phyloP scores from a whole-genome alignment of 2,888 invertebrate genomes.

The Ormyrus thymus region DNA sequence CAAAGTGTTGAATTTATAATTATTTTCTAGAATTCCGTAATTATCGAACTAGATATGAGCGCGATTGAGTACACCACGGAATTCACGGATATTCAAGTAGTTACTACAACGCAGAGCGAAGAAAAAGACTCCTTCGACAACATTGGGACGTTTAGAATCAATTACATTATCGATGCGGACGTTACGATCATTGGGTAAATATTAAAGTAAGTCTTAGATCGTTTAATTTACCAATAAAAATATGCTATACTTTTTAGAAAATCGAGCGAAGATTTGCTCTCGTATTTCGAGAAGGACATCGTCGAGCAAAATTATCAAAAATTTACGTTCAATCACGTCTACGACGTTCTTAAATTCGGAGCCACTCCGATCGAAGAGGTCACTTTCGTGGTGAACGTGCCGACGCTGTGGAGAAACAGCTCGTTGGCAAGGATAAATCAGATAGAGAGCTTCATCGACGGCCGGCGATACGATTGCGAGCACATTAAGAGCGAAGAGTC shows the following conservation, averaged over 20 bases:
- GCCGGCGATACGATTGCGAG: conserved; percentile 16
- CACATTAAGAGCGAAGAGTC: conserved; percentile 6
- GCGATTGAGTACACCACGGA: conserved; percentile 33
- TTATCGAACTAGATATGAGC: conserved; percentile 65
- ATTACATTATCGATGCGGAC: conserved; percentile 56
- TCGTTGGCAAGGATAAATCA: conserved; percentile 60
- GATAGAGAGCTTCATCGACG: conserved; percentile 59
- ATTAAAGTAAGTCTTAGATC: not conserved
- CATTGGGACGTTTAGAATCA: conserved; percentile 48
- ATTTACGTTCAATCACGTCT: conserved; percentile 68
- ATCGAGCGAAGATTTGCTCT: conserved; percentile 63
- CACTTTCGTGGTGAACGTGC: conserved; percentile 68
- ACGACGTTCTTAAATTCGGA: conserved; percentile 71
- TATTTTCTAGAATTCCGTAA: conserved; percentile 60
- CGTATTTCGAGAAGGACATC: conserved; percentile 66
- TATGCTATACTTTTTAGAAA: conserved; percentile 31
- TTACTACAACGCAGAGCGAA: conserved; percentile 51
- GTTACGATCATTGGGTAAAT: conserved; percentile 63
- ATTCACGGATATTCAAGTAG: conserved; percentile 21
- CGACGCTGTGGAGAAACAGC: conserved; percentile 59
- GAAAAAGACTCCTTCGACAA: conserved; percentile 61
- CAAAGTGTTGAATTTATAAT: not conserved
- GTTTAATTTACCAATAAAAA: conserved; percentile 14
- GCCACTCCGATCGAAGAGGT: conserved; percentile 72
- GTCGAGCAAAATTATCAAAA: conserved; percentile 60